Conservation (phyloP, 1,140 invertebrate species). For the Drosophila orosa region DNA sequence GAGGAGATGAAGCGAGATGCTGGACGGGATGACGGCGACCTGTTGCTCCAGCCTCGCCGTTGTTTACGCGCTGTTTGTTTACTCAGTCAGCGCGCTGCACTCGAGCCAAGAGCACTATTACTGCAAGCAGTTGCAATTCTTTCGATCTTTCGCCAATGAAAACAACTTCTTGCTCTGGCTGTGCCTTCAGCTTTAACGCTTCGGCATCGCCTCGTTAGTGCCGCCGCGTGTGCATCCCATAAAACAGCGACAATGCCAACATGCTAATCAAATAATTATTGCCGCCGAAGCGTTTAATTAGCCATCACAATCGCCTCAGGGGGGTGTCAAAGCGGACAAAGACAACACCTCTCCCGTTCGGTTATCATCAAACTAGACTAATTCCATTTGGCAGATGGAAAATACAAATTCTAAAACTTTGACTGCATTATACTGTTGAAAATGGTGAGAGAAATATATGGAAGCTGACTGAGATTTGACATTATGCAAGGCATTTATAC, state of each 20-base stretch:
- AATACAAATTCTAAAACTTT: background rate
- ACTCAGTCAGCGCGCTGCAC: slow-evolving; percentile 58
- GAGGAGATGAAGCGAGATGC: slow-evolving; percentile 34
- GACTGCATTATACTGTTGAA: background rate
- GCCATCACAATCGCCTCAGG: slow-evolving; percentile 20
- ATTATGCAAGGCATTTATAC: background rate
- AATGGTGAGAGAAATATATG: slow-evolving; percentile 7
- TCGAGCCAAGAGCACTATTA: slow-evolving; percentile 49
- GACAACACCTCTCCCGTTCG: slow-evolving; percentile 3
- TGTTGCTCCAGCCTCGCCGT: slow-evolving; percentile 51
- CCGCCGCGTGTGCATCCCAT: slow-evolving; percentile 37
- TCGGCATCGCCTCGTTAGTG: slow-evolving; percentile 21
- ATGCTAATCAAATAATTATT: slow-evolving; percentile 51
- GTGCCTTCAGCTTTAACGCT: background rate
- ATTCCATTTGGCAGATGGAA: slow-evolving; percentile 17
- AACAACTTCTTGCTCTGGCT: slow-evolving; percentile 18
- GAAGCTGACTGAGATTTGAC: background rate
- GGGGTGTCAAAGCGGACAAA: slow-evolving; percentile 50
- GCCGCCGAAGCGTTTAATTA: slow-evolving; percentile 38
- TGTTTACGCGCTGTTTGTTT: slow-evolving; percentile 50
- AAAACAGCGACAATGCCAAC: slow-evolving; percentile 42
- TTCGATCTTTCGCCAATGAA: slow-evolving; percentile 10
- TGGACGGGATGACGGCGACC: slow-evolving; percentile 41
- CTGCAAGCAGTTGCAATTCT: slow-evolving; percentile 11
- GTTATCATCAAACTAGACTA: slow-evolving; percentile 24